A percentile compares a stretch with the other conserved stretches of the same genome.
phyloP scores from a whole-genome alignment of 1,140 invertebrate genomes.

The Oryctes rhinoceros region DNA sequence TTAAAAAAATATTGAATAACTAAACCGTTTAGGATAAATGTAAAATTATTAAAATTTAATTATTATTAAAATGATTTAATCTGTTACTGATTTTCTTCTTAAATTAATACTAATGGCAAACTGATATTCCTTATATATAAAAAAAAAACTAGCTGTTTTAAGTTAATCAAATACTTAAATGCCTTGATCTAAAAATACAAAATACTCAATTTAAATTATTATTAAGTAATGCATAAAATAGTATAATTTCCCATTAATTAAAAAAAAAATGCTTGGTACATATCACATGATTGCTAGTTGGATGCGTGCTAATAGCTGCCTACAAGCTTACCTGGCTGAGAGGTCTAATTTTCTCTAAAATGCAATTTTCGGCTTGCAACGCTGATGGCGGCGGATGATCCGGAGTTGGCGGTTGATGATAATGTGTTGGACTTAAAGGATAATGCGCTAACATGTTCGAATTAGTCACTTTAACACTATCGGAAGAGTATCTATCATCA shows the following conservation, averaged over 20 bases:
- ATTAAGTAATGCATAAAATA: slow-evolving; percentile 34
- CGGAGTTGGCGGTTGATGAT: slow-evolving; percentile 90
- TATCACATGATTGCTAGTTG: slow-evolving; percentile 33
- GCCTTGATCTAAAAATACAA: no score
- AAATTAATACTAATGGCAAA: no score
- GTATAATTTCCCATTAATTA: slow-evolving; percentile 31
- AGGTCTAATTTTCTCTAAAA: slow-evolving; percentile 89
- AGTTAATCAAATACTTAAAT: no score
- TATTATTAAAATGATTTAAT: no score
- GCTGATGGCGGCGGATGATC: slow-evolving; percentile 95
- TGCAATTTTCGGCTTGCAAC: slow-evolving; percentile 85
- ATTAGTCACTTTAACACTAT: slow-evolving; percentile 59
- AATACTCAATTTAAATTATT: no score
- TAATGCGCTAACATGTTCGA: slow-evolving; percentile 59
- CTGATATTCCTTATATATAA: no score
- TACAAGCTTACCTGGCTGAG: slow-evolving; percentile 79
- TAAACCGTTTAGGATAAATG: no score
- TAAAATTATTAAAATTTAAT: no score
- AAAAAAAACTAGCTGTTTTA: no score
- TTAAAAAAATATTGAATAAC: no score
- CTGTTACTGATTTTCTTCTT: no score
- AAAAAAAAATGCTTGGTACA: slow-evolving; percentile 37
- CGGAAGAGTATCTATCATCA: slow-evolving; percentile 58
- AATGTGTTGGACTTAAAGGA: slow-evolving; percentile 84
- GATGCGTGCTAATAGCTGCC: slow-evolving; percentile 24